Base-by-base conservation (phyloP, 92 coral and sea anemone species). In the Siderastrea siderea region DNA sequence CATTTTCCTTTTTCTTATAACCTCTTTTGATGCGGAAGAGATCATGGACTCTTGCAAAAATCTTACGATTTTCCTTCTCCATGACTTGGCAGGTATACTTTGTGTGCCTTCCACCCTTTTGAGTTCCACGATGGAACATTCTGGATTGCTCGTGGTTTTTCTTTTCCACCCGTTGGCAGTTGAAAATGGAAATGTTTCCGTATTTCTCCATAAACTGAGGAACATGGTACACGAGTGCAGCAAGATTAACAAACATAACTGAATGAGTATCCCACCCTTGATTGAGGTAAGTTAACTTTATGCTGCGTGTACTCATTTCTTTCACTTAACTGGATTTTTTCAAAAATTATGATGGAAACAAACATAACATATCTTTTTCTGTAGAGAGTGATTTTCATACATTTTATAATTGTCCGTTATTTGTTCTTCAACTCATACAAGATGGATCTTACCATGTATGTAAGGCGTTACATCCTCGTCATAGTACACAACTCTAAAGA, bases 151-250 rank as follows among this genome's bases (percentile, higher is more conserved):
- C 47, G 54, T 77, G 80, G 44, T 90, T 90, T 52, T 84, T 90
- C 54, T 90, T 90, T 71, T 90, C 85, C 0, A 90, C 93, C 17
- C 90, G 93, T 58, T 90, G 93, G 73, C 93, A 85, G 52, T 81
- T 90, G 53, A 84, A 84, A 50, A 68, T 53, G 78, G 61, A 67
- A 38, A 85, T 85, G 52, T 59, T 48, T 50, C 90, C 78, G 51
- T 47, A 85, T 58, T 73, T 73, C 54, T 68, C 75, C 1, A 90
- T 68, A 26, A 90, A 90, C 73, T 85, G 90, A 16, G 93, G 90
- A n/a, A 85, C 90, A 65, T 79, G 87, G 59, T 90, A 84, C 17
- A 73, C 80, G 16, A 90, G 64, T 2, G 87, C 90, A 85, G 71
- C 17, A 89, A 52, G 57, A 73, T 73, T 54, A 51, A 57, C 62